phyloP scores from a whole-genome alignment of 2,888 invertebrate species.

The Tachystola acroxantha region DNA sequence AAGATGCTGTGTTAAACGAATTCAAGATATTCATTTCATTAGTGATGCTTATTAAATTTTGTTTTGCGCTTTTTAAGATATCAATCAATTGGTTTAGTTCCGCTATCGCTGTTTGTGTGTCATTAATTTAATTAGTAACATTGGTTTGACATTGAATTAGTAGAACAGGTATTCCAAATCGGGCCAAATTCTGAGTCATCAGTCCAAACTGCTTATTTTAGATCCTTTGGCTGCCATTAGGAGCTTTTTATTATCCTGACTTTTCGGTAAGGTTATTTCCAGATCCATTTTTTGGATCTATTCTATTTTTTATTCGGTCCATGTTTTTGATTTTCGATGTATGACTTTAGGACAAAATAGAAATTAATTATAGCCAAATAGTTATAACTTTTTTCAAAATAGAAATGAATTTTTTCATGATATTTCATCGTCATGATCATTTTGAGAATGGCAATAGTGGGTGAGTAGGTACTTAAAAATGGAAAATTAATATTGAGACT shows the following conservation, averaged over 20 bases:
- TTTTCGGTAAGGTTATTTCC: neutral
- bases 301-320: no score
- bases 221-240: neutral
- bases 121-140: slow-evolving; percentile 17
- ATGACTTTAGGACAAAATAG: no score
- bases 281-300: no score
- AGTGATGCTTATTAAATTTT: slow-evolving; percentile 7
- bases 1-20: neutral
- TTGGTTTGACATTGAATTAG: slow-evolving; percentile 23
- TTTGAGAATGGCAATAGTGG: no score
- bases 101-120: slow-evolving; percentile 21
- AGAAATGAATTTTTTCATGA: no score
- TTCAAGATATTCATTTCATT: neutral
- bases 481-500: no score
- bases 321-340: no score
- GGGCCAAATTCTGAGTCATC: slow-evolving; percentile 14
- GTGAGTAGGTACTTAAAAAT: no score
- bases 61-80: slow-evolving; percentile 22
- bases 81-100: slow-evolving; percentile 35
- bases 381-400: no score
- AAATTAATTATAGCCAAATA: no score
- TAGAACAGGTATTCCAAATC: slow-evolving; percentile 11
- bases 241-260: neutral
- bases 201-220: neutral
- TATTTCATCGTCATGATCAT: no score